A percentile compares a stretch with the other conserved stretches of the same genome.
phyloP scores from a whole-genome alignment of 2,797 vertebrate genomes.

The Micrastur ruficollis region DNA sequence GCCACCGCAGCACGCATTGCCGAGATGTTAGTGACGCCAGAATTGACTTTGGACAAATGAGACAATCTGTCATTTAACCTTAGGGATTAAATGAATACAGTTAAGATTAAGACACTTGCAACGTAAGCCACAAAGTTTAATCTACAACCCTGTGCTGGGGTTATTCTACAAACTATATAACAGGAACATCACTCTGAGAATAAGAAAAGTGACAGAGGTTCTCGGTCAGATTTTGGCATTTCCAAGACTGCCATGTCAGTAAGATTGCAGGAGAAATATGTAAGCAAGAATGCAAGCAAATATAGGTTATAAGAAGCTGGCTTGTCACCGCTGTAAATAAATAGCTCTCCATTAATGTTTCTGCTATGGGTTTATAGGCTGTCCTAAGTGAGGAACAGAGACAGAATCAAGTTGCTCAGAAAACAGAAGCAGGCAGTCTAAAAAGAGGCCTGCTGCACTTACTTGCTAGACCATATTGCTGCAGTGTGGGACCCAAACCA shows the following conservation, averaged over 20 bases:
- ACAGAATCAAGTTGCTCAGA: not conserved
- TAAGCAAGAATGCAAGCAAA: not conserved
- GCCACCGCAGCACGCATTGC: not conserved
- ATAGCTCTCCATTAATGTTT: not conserved
- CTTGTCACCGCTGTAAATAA: not conserved
- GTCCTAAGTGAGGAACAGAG: not conserved
- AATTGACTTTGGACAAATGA: not conserved
- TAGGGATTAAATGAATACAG: not conserved
- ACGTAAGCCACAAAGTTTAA: not conserved
- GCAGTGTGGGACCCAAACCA: not conserved
- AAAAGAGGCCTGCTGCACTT: not conserved
- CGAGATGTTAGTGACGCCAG: not conserved
- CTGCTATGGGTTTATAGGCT: not conserved
- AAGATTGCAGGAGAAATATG: not conserved
- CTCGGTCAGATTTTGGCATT: not conserved
- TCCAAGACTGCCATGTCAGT: not conserved
- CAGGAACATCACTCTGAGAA: not conserved
- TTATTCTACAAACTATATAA: not conserved
- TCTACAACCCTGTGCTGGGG: not conserved
- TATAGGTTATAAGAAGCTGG: not conserved
- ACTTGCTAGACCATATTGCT: not conserved
- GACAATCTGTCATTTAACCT: not conserved
- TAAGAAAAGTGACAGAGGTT: not conserved
- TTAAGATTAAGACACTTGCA: not conserved
- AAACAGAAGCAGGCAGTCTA: not conserved